Base-by-base conservation (phyloP, 2,113 vertebrate species). In the Alethe diademata region DNA sequence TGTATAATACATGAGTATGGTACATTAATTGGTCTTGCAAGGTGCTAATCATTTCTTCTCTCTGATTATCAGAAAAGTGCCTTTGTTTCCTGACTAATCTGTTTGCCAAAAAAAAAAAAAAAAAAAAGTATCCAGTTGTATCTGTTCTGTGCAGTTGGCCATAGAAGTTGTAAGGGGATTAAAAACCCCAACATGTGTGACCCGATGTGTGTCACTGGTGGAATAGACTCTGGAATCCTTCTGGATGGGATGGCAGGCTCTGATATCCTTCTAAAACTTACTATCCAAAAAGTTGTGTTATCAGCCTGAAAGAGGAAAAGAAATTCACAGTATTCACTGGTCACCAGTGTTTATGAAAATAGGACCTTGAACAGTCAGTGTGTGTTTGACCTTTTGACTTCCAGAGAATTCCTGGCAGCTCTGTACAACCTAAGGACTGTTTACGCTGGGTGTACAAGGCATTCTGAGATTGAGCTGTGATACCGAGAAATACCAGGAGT, bases 311-410 rank as follows among this genome's bases (percentile, higher is more conserved):
- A 76, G 47, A 47, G 40, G 29, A 65, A 60, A 78, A 50, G 33
- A 60, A 66, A 73, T 50, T 70, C 5, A 3, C 22, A 29, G 66
- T 50, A 54, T 74, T 69, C 58, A 29, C 31, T 95, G 64, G 47
- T 79, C 62, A 72, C 19, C 56, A 43, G 26, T 17, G 57, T 72
- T 85, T 81, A 69, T 51, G 62, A 75, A 94, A 84, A 78, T 8
- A 60, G 54, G 81, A 69, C 92, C 70, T 91, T 88, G 81, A 82
- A 45, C 50, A 53, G 74, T 33, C 74, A 36, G 48, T 64, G 74
- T 86, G 43, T 85, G 73, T 78, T 79, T 90, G 95, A 93, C 78
- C 81, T 95, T 87, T 84, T 87, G 92, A 86, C 84, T 76, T 20
- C 36, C 71, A 88, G 71, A 64, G 85, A 85, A 87, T 78, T 90